phyloP scores from a whole-genome alignment of 2,113 vertebrate genomes.

The Sapajus apella region DNA sequence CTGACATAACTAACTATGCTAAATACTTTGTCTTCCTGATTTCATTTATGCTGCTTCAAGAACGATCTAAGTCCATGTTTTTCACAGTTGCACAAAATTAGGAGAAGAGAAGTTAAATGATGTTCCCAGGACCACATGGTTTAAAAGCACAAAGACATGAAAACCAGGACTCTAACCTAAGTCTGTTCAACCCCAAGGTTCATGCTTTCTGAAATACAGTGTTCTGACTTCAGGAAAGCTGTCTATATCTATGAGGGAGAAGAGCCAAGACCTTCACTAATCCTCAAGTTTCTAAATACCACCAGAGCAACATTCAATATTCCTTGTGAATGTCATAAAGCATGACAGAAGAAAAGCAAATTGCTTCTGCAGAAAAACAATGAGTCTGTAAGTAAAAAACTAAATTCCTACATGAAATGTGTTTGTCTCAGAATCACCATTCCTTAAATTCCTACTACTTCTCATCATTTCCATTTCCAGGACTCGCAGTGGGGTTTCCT shows the following conservation, averaged over 20 bases:
- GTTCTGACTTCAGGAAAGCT: not conserved
- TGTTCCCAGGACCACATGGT: not conserved
- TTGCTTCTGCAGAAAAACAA: not conserved
- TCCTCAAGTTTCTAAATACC: not conserved
- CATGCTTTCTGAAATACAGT: not conserved
- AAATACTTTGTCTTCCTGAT: not conserved
- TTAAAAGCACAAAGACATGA: not conserved
- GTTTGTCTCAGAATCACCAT: not conserved
- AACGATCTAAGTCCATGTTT: not conserved
- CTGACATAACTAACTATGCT: not conserved
- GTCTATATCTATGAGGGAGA: not conserved
- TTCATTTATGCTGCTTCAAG: not conserved
- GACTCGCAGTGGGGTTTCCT: accelerated
- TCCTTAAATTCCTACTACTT: not conserved
- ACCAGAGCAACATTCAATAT: accelerated
- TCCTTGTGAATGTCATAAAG: not conserved
- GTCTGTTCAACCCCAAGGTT: not conserved
- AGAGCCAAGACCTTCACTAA: not conserved
- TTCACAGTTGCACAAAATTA: not conserved
- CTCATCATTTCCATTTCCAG: not conserved
- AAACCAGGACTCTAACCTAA: not conserved
- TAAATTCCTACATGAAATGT: not conserved
- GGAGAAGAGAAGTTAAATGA: not conserved
- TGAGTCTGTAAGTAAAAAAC: not conserved
- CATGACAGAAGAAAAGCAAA: not conserved